Evolutionary conservation across 2,888 invertebrate genomes (phyloP).

Genomic region (Drosophila falleni): DNA sequence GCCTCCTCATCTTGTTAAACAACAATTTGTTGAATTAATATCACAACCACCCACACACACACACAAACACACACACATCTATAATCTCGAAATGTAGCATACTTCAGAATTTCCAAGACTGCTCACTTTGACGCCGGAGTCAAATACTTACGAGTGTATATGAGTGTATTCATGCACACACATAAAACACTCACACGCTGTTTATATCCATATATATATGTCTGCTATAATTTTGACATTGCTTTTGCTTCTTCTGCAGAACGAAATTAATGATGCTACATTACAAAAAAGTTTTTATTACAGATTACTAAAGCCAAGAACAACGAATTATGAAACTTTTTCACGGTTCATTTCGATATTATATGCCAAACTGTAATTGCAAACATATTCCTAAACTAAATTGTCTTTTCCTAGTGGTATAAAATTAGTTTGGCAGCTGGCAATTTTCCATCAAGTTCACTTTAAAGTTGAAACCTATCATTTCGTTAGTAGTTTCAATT

Average conservation of each 20-base stretch:
- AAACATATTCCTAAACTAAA: background rate
- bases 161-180: conserved; percentile 7
- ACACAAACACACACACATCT: background rate
- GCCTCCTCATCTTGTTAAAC: conserved; percentile 74
- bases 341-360: conserved; percentile 16
- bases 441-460: background rate
- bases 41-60: conserved; percentile 50
- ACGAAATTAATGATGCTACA: conserved; percentile 57
- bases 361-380: conserved; percentile 12
- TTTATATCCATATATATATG: conserved; percentile 47
- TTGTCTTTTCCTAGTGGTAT: background rate
- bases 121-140: conserved; percentile 79
- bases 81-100: conserved; percentile 22
- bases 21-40: conserved; percentile 82
- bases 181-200: conserved; percentile 1
- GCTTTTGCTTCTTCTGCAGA: conserved; percentile 39
- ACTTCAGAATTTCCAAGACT: conserved; percentile 36
- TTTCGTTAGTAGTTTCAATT: background rate
- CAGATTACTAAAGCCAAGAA: conserved; percentile 50
- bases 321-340: conserved; percentile 42
- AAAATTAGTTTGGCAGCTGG: conserved; percentile 1
- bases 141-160: conserved; percentile 59
- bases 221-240: conserved; percentile 61
- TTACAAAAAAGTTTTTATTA: conserved; percentile 60
- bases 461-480: background rate